These are phyloP conservation scores for Aurelia sp. DNA, from an alignment of 30 jellyfish, hydroid and myxozoan genomes.

Conservation along the genomic window DNA sequence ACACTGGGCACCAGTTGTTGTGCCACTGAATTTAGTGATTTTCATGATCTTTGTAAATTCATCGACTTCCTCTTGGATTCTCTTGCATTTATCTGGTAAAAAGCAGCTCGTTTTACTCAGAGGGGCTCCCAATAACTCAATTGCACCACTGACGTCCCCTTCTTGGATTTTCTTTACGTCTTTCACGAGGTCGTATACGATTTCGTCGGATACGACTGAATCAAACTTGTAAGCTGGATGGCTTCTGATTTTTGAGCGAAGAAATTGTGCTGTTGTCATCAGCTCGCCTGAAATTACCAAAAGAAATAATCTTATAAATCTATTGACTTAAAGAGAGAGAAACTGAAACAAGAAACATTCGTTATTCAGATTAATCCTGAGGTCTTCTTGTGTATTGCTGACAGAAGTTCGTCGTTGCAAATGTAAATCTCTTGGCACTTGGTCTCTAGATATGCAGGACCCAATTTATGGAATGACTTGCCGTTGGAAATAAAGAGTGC, in stretches of 20 bases:
- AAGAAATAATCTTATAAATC: not conserved
- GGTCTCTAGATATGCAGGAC: no score
- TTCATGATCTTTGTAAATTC: slow-evolving; percentile 65
- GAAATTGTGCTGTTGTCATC: slow-evolving; percentile 94
- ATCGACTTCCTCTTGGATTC: slow-evolving; percentile 90
- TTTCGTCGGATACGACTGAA: slow-evolving; percentile 91
- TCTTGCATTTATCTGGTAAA: slow-evolving; percentile 83
- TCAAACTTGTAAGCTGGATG: slow-evolving; percentile 95
- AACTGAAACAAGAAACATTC: no score
- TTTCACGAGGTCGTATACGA: slow-evolving; percentile 79
- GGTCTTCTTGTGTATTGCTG: no score
- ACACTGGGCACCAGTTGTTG: slow-evolving; percentile 60
- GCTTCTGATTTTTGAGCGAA: slow-evolving; percentile 78
- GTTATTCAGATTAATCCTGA: no score
- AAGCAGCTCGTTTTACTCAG: slow-evolving; percentile 81
- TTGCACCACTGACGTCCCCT: slow-evolving; percentile 78
- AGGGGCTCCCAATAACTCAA: slow-evolving; percentile 86
- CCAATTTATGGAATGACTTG: no score
- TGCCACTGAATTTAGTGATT: slow-evolving; percentile 38
- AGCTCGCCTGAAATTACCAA: slow-evolving; percentile 66
- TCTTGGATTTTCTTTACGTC: slow-evolving; percentile 59
- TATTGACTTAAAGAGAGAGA: no score
- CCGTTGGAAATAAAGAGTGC: no score
- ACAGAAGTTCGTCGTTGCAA: no score
- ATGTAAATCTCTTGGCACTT: no score